Evolutionary conservation across 2,797 vertebrate species (phyloP), one percentile per base, ranked within the genome.

Genomic region (Siniperca undulata): DNA sequence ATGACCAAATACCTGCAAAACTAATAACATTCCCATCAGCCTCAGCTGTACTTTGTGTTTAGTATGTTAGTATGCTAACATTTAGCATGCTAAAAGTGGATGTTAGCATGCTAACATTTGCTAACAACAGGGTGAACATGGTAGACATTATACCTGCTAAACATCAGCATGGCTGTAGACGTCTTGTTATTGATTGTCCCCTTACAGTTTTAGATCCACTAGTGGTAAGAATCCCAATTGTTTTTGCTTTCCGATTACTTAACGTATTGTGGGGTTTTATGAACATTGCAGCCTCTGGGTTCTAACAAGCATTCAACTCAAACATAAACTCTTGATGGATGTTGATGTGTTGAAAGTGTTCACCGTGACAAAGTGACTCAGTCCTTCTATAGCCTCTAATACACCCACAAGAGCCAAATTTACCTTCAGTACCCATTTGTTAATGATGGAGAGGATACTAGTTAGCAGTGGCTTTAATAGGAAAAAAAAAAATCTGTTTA

Each of bases 361-460:
- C 27, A 36, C 14, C 24, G 30, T 62, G 27, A 34, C 56, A 44
- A 53, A 34, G 46, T 68, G 55, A 61, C 36, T 67, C 78, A 74
- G n/a, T 13, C 19, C 6, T 59, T n/a, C 12, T 53, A 0, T 61
- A 4, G 20, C n/a, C 13, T 30, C 10, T 46, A 19, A 64, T 38
- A n/a, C 27, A 20, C 40, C 22, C 56, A 58, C 58, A 60, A 24
- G 69, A 40, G 27, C 12, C 19, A 14, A 14, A 17, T 59, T 46
- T 22, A 40, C 38, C 46, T 16, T 67, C 38, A 59, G 19, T 5
- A 14, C 11, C 38, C 9, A 40, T 46, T 46, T 74, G 73, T 44
- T 52, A 65, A 52, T 50, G 27, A 44, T 14, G 17, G 30, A 60
- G 12, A 30, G 13, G 30, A 12, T 10, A 16, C 7, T 53, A 22